Evolutionary conservation across 1,140 invertebrate species (phyloP).

Genomic region (Cryptotermes secundus): DNA sequence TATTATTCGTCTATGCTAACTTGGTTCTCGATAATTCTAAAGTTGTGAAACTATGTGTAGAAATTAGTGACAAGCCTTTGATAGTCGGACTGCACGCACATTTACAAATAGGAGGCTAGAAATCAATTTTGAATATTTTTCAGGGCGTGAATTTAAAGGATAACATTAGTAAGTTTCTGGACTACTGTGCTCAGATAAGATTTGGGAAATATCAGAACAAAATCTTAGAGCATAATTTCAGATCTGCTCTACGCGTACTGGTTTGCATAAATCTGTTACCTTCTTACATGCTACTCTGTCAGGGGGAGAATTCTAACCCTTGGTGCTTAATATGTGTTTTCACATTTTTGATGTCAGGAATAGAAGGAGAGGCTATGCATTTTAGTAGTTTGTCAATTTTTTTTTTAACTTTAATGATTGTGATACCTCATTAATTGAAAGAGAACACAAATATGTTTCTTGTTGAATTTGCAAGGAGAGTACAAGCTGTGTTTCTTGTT

Average conservation of each 20-base stretch:
- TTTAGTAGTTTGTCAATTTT: neutral
- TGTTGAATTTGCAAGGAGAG: neutral
- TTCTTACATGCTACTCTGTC: neutral
- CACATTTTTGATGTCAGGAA: neutral
- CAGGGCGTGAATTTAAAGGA: neutral
- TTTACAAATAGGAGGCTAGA: too few species aligned
- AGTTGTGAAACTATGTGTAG: too few species aligned
- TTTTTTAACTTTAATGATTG: neutral
- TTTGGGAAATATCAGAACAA: neutral
- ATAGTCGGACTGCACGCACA: too few species aligned
- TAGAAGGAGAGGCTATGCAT: neutral
- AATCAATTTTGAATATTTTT: neutral
- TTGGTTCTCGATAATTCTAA: too few species aligned
- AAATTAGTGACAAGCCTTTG: too few species aligned
- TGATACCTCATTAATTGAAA: neutral
- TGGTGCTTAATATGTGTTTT: neutral
- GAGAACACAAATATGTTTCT: too few species aligned
- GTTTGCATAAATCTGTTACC: neutral
- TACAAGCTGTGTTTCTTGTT: neutral
- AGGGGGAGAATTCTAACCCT: constrained; percentile 5
- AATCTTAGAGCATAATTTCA: neutral
- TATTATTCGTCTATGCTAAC: too few species aligned
- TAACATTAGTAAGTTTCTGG: neutral
- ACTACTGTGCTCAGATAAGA: neutral
- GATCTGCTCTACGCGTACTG: neutral